These are phyloP conservation scores for Caenorhabditis sp. DNA, from an alignment of 2,888 invertebrate species.

Conservation along the genomic window DNA sequence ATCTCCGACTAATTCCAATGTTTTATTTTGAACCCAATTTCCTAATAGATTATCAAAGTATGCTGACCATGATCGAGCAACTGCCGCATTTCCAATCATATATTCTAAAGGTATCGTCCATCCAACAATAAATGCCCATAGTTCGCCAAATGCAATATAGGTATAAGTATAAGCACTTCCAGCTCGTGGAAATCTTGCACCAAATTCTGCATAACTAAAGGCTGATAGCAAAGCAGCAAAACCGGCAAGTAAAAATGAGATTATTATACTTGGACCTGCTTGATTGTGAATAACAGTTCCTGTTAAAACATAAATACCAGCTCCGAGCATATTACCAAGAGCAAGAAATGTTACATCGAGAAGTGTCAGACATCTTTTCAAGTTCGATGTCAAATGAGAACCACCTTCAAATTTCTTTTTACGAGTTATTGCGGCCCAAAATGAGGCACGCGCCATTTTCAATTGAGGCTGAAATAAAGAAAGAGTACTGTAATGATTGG, in stretches of 20 bases:
- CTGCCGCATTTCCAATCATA: slow-evolving; percentile 77
- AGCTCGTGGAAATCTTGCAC: slow-evolving; percentile 80
- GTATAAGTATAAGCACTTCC: slow-evolving; percentile 83
- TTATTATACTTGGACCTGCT: slow-evolving; percentile 88
- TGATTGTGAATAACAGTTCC: slow-evolving; percentile 82
- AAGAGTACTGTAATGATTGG: neutral
- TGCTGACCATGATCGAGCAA: slow-evolving; percentile 73
- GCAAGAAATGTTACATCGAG: slow-evolving; percentile 80
- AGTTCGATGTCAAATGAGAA: slow-evolving; percentile 35
- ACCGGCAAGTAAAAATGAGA: slow-evolving; percentile 84
- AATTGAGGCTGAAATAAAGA: slow-evolving; percentile 14
- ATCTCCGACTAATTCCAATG: slow-evolving; percentile 60
- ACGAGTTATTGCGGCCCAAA: slow-evolving; percentile 23
- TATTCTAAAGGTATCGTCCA: slow-evolving; percentile 77
- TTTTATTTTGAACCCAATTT: slow-evolving; percentile 66
- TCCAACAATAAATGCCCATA: slow-evolving; percentile 83
- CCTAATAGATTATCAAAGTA: slow-evolving; percentile 71
- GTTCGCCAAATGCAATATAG: slow-evolving; percentile 92
- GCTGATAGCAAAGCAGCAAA: slow-evolving; percentile 83
- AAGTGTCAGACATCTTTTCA: slow-evolving; percentile 41
- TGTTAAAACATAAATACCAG: slow-evolving; percentile 88
- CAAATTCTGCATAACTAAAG: slow-evolving; percentile 76
- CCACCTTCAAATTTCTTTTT: slow-evolving; percentile 28
- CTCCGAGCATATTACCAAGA: slow-evolving; percentile 92
- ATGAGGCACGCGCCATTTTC: slow-evolving; percentile 14